These are phyloP conservation scores for Diaprepes abbreviatus DNA, from an alignment of 2,888 invertebrate genomes.

Conservation along the genomic window DNA sequence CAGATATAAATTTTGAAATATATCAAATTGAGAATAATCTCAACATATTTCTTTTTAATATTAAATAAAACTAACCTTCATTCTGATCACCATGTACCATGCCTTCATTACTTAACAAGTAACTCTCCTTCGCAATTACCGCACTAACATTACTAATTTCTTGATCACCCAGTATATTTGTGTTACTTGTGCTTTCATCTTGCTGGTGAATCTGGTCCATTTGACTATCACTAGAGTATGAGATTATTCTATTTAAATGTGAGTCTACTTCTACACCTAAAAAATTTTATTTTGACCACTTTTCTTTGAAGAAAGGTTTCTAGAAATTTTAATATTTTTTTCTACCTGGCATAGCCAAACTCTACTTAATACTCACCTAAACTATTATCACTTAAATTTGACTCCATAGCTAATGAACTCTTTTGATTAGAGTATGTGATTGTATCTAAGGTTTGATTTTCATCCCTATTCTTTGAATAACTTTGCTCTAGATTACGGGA, in stretches of 20 bases:
- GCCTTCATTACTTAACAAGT: conserved; percentile 14
- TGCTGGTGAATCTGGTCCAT: conserved; percentile 34
- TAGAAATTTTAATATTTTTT: too few relatives aligned
- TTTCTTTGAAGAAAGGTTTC: too few relatives aligned
- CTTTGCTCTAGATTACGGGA: neutral
- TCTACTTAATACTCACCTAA: conserved; percentile 40
- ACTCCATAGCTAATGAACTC: conserved; percentile 31
- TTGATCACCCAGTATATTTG: conserved; percentile 27
- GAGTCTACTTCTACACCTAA: conserved; percentile 41
- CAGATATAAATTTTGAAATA: too few relatives aligned
- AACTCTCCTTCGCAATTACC: conserved; percentile 22
- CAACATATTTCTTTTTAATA: too few relatives aligned
- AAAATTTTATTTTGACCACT: conserved; percentile 3
- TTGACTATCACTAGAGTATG: conserved; percentile 44
- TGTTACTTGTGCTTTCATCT: conserved; percentile 8
- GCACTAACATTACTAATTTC: conserved; percentile 25
- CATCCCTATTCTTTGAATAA: conserved; percentile 5
- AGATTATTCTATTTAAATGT: conserved; percentile 43
- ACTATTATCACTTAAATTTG: conserved; percentile 46
- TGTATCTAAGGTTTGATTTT: conserved; percentile 8
- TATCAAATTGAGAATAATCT: too few relatives aligned
- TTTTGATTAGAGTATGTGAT: conserved; percentile 23
- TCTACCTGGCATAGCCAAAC: too few relatives aligned
- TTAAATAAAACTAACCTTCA: conserved; percentile 9
- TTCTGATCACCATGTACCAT: conserved; percentile 5